phyloP scores from a whole-genome alignment of 37 sponge, comb jelly and placozoan species.

The Chondrosia reniformis region DNA sequence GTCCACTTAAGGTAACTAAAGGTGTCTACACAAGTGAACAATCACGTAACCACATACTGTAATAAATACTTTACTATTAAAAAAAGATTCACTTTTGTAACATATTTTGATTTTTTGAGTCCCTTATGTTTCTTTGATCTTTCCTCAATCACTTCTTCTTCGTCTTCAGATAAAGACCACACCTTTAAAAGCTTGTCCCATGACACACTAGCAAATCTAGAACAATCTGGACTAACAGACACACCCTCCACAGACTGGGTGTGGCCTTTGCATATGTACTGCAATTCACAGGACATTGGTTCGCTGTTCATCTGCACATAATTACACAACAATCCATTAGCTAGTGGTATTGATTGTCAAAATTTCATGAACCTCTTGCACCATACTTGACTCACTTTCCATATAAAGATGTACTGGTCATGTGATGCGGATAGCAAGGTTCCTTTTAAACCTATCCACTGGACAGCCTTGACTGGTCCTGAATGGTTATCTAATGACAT shows the following conservation, averaged over 20 bases:
- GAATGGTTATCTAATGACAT: conserved; percentile 37
- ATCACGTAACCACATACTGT: background rate
- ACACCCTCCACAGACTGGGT: conserved; percentile 65
- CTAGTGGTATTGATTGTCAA: conserved; percentile 12
- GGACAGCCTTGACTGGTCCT: conserved; percentile 59
- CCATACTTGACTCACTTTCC: too few relatives aligned
- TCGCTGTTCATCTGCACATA: conserved; percentile 2
- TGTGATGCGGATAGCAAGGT: conserved; percentile 73
- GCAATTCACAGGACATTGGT: background rate
- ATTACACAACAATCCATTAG: background rate
- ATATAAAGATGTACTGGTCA: conserved; percentile 65
- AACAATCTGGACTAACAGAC: conserved; percentile 41
- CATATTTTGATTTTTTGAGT: too few relatives aligned
- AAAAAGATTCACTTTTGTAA: too few relatives aligned
- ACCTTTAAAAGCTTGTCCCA: conserved; percentile 68
- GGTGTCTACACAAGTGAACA: conserved; percentile 39
- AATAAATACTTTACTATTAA: too few relatives aligned
- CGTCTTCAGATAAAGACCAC: conserved; percentile 30
- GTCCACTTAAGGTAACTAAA: conserved; percentile 68
- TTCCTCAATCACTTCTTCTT: background rate
- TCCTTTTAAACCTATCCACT: conserved; percentile 38
- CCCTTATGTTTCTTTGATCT: background rate
- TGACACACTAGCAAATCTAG: conserved; percentile 28
- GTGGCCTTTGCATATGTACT: conserved; percentile 67
- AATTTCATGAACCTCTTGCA: too few relatives aligned